A percentile compares a stretch with the other conserved stretches of the same genome.
These are phyloP conservation scores for Nyleta sp. DNA, from an alignment of 2,888 invertebrate genomes.

Conservation along the genomic window DNA sequence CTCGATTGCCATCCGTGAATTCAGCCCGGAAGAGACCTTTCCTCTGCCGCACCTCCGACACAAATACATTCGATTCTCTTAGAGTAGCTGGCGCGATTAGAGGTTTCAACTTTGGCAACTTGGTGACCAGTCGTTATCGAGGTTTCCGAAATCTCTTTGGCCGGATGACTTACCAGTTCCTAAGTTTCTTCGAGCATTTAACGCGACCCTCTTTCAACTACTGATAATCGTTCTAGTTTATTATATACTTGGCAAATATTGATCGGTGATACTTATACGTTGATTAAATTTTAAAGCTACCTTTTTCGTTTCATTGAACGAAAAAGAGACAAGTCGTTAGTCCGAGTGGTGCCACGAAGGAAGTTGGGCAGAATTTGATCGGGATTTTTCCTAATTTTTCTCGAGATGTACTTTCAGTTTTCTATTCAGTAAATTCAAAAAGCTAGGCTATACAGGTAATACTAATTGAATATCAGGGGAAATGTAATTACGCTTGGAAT, in stretches of 20 bases:
- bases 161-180: constrained; percentile 42
- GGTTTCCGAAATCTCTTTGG: constrained; percentile 46
- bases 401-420: constrained; percentile 52
- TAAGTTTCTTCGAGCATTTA: constrained; percentile 48
- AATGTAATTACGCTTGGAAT: constrained; percentile 82
- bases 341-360: neutral
- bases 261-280: no score
- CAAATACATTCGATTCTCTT: constrained; percentile 68
- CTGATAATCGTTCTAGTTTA: constrained; percentile 20
- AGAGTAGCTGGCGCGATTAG: constrained; percentile 65
- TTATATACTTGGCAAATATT: neutral
- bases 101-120: constrained; percentile 65
- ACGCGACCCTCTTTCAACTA: constrained; percentile 20
- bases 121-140: constrained; percentile 60
- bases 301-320: no score
- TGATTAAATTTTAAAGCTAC: no score
- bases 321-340: no score
- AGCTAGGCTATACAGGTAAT: constrained; percentile 75
- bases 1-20: constrained; percentile 73
- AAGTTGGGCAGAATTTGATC: constrained; percentile 15
- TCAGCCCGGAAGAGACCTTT: constrained; percentile 58
- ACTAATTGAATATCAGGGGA: constrained; percentile 82
- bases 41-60: constrained; percentile 18
- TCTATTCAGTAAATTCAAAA: constrained; percentile 63
- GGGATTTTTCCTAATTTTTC: constrained; percentile 28